Base-by-base conservation (phyloP, 2,113 vertebrate species). In the Nibea albiflora region DNA sequence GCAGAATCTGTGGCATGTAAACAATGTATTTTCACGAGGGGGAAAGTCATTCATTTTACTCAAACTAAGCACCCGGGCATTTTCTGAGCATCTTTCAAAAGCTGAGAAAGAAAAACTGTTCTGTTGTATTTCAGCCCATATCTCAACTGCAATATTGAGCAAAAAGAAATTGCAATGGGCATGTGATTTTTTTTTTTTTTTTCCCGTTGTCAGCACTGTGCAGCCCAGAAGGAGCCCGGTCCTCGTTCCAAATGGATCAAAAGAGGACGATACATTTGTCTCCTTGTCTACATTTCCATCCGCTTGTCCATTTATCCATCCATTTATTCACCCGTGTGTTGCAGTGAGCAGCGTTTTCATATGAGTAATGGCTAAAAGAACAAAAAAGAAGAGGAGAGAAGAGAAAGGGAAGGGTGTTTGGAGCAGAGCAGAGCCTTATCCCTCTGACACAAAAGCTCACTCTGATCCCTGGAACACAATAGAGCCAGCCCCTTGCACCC, bases 401-500 rank as follows among this genome's bases (percentile, higher is more conserved):
- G 57, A 60, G 62, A 67, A 80, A 69, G 73, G 67, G 78, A 54
- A 76, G 72, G 64, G 78, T 79, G 85, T 88, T 87, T 81, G 84
- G 76, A 88, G 88, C 39, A 44, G 60, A 68, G 64, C 50, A n/a
- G 52, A 85, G 89, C 76, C 76, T 90, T 84, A 90, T 90, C 84
- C 81, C 80, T 77, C 70, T 19, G 69, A 90, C 75, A 91, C 83
- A 89, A 85, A 88, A 83, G 81, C 90, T 83, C 78, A 58, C 83
- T 87, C 85, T 93, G 89, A 92, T 93, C 87, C 84, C 83, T 81
- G 81, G 58, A 90, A 92, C 84, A 94, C 87, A 90, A 92, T 78
- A 52, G 74, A 75, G 60, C 73, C 31, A 73, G 63, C 75, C 63
- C 82, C 76, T 76, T 35, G 74, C 63, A 83, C 89, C 87, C 84